These are phyloP conservation scores for Callinectes sapidus DNA, from an alignment of 2,888 invertebrate species.

Conservation along the genomic window DNA sequence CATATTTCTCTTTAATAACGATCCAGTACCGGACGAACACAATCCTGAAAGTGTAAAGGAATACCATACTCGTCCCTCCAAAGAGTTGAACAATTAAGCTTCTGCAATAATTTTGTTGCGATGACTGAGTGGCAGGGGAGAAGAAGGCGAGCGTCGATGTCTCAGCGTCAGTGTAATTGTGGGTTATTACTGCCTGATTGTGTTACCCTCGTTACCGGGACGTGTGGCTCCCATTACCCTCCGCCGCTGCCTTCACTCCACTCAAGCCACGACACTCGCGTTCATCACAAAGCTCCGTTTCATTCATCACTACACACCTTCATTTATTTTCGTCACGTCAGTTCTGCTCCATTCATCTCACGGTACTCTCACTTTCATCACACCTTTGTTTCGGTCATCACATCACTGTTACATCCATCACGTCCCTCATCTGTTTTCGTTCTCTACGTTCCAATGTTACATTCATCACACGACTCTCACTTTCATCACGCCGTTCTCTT, in stretches of 20 bases:
- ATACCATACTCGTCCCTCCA: not conserved
- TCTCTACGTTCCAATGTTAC: not conserved
- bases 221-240: slow-evolving; percentile 35
- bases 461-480: slow-evolving; percentile 28
- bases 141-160: not conserved
- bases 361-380: slow-evolving; percentile 35
- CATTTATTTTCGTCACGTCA: slow-evolving; percentile 37
- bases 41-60: not conserved
- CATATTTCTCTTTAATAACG: not conserved
- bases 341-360: slow-evolving; percentile 36
- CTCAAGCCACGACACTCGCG: slow-evolving; percentile 8
- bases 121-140: slow-evolving; percentile 1
- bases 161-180: slow-evolving; percentile 39
- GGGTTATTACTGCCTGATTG: slow-evolving; percentile 48
- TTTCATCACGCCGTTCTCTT: slow-evolving; percentile 15
- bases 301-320: slow-evolving; percentile 36
- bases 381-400: slow-evolving; percentile 29
- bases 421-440: slow-evolving; percentile 8
- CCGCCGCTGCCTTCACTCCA: not conserved
- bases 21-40: not conserved
- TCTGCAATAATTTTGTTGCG: not conserved
- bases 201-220: slow-evolving; percentile 43
- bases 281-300: slow-evolving; percentile 15
- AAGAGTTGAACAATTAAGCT: not conserved
- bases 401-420: slow-evolving; percentile 31